Evolutionary conservation across 2,113 vertebrate genomes (phyloP).

Genomic region (Xenotilapia leptura): DNA sequence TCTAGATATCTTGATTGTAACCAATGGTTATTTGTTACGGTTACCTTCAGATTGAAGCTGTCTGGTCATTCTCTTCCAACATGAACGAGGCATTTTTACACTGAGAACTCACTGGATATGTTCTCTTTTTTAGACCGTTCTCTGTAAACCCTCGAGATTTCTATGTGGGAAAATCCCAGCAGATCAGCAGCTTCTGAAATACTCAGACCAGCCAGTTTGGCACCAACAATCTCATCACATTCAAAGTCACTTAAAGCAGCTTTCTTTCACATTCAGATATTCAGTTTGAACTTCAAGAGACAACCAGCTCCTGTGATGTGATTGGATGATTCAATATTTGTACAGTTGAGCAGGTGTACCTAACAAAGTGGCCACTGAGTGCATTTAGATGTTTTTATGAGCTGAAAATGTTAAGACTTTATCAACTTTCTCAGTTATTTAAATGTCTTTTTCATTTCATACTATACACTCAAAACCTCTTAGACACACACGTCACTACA

Average conservation of each 20-base stretch:
- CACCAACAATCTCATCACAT: neutral
- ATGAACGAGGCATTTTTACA: neutral
- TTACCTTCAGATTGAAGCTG: neutral
- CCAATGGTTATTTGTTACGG: neutral
- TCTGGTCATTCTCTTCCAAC: neutral
- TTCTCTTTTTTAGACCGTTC: neutral
- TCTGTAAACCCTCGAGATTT: neutral
- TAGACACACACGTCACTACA: neutral
- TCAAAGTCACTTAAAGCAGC: neutral
- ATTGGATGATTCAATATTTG: neutral
- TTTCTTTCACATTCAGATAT: neutral
- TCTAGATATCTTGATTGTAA: neutral
- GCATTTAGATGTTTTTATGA: neutral
- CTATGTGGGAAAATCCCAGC: neutral
- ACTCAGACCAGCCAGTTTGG: neutral
- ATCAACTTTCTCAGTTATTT: neutral
- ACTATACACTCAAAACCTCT: neutral
- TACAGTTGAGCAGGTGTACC: neutral
- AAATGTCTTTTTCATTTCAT: neutral
- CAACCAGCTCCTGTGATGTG: neutral
- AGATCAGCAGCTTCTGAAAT: neutral
- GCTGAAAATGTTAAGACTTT: neutral
- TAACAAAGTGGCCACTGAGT: neutral
- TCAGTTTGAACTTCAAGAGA: neutral
- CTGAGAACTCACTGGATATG: neutral